Evolutionary conservation across 2,888 invertebrate genomes (phyloP).

Genomic region (Epirrhoe alternata): DNA sequence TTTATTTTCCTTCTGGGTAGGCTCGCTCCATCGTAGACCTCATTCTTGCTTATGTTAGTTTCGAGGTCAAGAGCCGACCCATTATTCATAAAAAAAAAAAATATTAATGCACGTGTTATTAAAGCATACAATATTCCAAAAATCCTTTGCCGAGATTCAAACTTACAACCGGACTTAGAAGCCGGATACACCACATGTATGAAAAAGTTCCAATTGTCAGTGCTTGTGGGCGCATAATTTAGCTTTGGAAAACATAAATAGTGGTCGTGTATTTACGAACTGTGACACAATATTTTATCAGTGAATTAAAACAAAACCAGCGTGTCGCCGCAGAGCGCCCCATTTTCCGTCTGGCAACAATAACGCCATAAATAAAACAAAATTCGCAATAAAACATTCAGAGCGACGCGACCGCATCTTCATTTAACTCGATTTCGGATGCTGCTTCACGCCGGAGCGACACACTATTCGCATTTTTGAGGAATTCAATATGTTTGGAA

Average conservation of each 20-base stretch:
- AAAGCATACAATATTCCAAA: no score
- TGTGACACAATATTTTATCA: not conserved
- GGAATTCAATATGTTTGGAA: not conserved
- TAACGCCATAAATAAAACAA: constrained; percentile 20
- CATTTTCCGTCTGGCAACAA: constrained; percentile 22
- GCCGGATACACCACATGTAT: no score
- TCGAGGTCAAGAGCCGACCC: no score
- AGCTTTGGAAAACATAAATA: not conserved
- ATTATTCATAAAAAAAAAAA: no score
- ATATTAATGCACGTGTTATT: no score
- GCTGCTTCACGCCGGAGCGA: not conserved
- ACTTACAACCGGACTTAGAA: no score
- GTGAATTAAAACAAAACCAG: not conserved
- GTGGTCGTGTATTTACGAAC: not conserved
- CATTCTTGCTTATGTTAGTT: no score
- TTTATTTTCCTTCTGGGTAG: no score
- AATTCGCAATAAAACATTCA: constrained; percentile 28
- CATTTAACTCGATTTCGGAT: constrained; percentile 13
- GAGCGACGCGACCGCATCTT: constrained; percentile 23
- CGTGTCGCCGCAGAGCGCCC: not conserved
- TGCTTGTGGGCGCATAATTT: not conserved
- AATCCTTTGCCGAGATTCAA: no score
- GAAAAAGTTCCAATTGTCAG: not conserved
- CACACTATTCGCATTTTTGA: not conserved
- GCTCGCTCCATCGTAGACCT: no score